phyloP scores from a whole-genome alignment of 2,113 vertebrate species.

The Tor tambroides region DNA sequence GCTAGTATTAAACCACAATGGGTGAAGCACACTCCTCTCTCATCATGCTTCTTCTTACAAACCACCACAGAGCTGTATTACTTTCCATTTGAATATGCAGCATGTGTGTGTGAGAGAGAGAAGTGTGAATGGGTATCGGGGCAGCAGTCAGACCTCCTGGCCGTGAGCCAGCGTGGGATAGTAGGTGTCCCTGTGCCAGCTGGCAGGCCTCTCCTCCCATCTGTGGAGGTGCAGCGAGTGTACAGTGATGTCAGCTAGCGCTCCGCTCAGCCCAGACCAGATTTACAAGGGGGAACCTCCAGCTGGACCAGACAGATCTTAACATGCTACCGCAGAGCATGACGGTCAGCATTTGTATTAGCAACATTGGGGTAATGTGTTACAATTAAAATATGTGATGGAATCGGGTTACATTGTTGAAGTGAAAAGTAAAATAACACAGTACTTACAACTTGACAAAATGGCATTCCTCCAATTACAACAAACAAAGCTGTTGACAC shows the following conservation, averaged over 20 bases:
- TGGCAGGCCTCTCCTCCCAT: conserved; percentile 79
- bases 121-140: conserved; percentile 26
- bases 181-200: conserved; percentile 79
- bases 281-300: conserved; percentile 74
- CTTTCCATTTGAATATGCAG: neutral
- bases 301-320: conserved; percentile 73
- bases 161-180: conserved; percentile 71
- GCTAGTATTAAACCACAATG: neutral
- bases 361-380: neutral
- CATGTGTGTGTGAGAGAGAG: neutral
- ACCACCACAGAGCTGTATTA: neutral
- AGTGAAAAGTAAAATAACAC: neutral
- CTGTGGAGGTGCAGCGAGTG: conserved; percentile 77
- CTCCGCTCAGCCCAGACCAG: conserved; percentile 68
- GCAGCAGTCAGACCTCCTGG: conserved; percentile 70
- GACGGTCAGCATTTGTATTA: neutral
- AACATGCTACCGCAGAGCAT: conserved; percentile 55
- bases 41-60: neutral
- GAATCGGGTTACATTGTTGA: neutral
- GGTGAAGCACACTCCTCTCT: neutral
- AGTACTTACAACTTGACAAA: neutral
- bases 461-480: neutral
- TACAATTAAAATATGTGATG: neutral
- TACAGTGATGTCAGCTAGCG: conserved; percentile 78
- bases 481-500: neutral